Percentiles rank a stretch among this genome's conserved stretches.
These are phyloP conservation scores for Acromyrmex echinatior DNA, from an alignment of 1,140 invertebrate genomes.

Conservation along the genomic window DNA sequence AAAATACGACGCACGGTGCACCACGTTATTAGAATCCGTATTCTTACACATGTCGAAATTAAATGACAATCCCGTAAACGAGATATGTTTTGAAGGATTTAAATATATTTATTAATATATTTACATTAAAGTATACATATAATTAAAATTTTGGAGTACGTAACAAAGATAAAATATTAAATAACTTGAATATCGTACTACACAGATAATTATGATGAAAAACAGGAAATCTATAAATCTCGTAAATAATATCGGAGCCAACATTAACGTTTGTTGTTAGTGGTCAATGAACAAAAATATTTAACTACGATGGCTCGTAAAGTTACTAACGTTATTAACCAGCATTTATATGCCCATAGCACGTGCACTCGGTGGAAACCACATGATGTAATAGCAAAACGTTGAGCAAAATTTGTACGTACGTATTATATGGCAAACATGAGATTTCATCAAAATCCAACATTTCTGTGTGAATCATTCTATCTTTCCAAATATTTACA, in stretches of 20 bases:
- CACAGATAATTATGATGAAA: neutral
- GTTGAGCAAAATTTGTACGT: slow-evolving; percentile 31
- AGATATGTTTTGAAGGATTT: neutral
- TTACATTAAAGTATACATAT: neutral
- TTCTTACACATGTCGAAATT: slow-evolving; percentile 12
- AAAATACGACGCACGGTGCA: slow-evolving; percentile 39
- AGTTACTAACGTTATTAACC: slow-evolving; percentile 48
- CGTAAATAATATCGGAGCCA: slow-evolving; percentile 16
- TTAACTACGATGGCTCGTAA: slow-evolving; percentile 39
- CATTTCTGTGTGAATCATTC: slow-evolving; percentile 15
- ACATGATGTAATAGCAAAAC: slow-evolving; percentile 42
- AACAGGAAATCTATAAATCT: slow-evolving; percentile 18
- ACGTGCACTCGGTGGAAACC: slow-evolving; percentile 32
- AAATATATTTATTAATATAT: slow-evolving; percentile 18
- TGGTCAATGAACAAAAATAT: slow-evolving; percentile 37
- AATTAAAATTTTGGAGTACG: neutral
- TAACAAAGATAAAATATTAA: slow-evolving; percentile 1
- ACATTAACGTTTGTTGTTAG: slow-evolving; percentile 17
- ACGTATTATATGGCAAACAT: slow-evolving; percentile 32
- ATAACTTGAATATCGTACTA: slow-evolving; percentile 16
- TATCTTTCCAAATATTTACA: slow-evolving; percentile 36
- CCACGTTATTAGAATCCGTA: neutral
- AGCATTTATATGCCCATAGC: slow-evolving; percentile 33
- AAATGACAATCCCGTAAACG: neutral
- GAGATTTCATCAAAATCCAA: slow-evolving; percentile 54